Base-by-base conservation (phyloP, 2,888 invertebrate genomes). In the Aelia acuminata region DNA sequence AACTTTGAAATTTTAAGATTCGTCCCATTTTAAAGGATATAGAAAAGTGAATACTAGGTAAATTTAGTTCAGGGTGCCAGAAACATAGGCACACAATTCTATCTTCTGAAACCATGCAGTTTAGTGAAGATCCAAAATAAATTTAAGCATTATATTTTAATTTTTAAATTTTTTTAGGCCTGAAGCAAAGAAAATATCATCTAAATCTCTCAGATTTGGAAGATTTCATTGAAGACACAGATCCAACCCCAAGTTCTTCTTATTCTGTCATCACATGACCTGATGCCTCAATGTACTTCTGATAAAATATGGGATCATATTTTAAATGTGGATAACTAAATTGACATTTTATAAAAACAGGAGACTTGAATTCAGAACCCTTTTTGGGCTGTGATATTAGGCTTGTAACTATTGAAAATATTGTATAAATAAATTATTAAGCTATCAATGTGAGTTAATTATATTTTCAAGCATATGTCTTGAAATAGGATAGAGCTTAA, bases 341-440 rank as follows among this genome's bases (percentile, higher is more conserved):
- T 80, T n/a, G n/a, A 70, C 18, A 47, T 80, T 80, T 43, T 80
- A 80, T 80, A 43, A 43, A 43, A 47, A 70, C 22, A 31, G 20
- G 63, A 70, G 18, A 70, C 31, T 80, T 80, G 3, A 39, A 80
- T 80, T 80, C 35, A 80, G 80, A 80, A 80, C 80, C 80, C 80
- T 80, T 22, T n/a, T 43, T 47, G 43, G 80, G 43, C 80, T 80
- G 80, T 80, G 80, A 80, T 80, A 80, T 80, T 80, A 80, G 80
- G 80, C 80, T 80, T 43, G 31, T 80, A 39, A 75, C 15, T 22
- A 80, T 43, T 80, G n/a, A 80, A 43, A 80, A 39, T 47, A 80
- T 80, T 80, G 80, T 80, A 70, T 70, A 70, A 70, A 70, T 70
- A 80, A 80, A 80, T 80, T 80, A 43, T 80, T 43, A 80, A 43